Base-by-base conservation (phyloP, 2,113 vertebrate genomes). In the Prietella phreatophila region DNA sequence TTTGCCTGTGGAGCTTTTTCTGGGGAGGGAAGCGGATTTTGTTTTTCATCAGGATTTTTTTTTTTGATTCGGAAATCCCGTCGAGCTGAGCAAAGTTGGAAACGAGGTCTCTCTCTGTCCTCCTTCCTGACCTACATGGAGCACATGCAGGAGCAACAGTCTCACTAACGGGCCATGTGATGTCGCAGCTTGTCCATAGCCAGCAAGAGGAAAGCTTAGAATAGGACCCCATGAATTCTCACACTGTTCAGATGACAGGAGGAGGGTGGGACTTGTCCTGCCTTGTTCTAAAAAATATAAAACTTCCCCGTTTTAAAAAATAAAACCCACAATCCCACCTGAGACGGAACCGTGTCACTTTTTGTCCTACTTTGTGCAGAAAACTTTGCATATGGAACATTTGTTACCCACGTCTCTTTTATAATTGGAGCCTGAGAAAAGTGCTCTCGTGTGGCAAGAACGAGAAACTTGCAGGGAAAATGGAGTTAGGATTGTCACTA, bases 111-210 rank as follows among this genome's bases (percentile, higher is more conserved):
- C 86, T 87, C 84, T 75, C 36, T 92, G 93, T 91, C 92, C 92
- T 94, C 92, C 88, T 94, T 94, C 93, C 91, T 95, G 94, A 95
- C 95, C 95, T 95, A 95, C 93, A 95, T 95, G 93, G 91, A 91
- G 90, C 63, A 15, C 83, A 85, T 86, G 90, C 88, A 58, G 92
- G 92, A 90, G 91, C 92, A 91, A 92, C 89, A 86, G 81, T 84
- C 76, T n/a, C 82, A 85, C 88, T 83, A 63, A 47, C 19, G 20
- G 47, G 58, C 78, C 90, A 91, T 88, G 90, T 91, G 90, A 89
- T 60, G 60, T 76, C 83, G 84, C 83, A 82, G 90, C 91, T 86
- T 88, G 84, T 81, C 87, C 85, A 69, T 84, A 89, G 86, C 75
- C 88, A 83, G 83, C 55, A 67, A 76, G 83, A 87, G 79, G 76